Evolutionary conservation across 2,113 vertebrate genomes (phyloP), one percentile per base, ranked within the genome.

Genomic region (Progne subis): DNA sequence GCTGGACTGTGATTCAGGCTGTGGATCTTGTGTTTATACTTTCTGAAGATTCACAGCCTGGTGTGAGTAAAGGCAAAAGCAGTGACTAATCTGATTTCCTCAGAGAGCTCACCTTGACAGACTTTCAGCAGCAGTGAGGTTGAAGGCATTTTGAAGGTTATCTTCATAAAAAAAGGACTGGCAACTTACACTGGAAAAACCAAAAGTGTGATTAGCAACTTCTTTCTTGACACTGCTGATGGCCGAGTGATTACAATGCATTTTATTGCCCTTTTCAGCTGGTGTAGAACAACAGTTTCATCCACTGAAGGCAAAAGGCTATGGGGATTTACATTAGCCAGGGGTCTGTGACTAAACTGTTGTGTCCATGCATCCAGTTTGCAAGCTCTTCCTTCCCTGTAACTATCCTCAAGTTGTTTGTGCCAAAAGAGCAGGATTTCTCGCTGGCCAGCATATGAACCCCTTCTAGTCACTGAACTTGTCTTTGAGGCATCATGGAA

Each of bases 81-180:
- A 81, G 34, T n/a, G 47, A 41, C 47, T 86, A 63, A 65, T 18
- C 14, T 55, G 68, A 61, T 82, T 88, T 81, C 64, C 25, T 47
- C 59, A 50, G 47, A 86, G 83, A 81, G 25, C 64, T 96, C 94
- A 96, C 93, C 92, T 94, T 92, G 93, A 78, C 71, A 86, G 67
- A 43, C 64, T 92, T 93, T 37, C 28, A 75, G 41, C 5, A 4
- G 56, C 23, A 64, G 32, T 37, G 55, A 74, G 34, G 78, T 26
- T 88, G 68, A 92, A 97, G 64, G 90, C 72, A 80, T 88, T 95
- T 77, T 93, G 82, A 96, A 95, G 93, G 93, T 96, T 96, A 93
- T 90, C 88, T 92, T 92, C 41, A 57, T 56, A 14, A 81, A 83
- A 88, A 84, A 85, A 94, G 16, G 44, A 90, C 72, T 86, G 85